phyloP scores from a whole-genome alignment of 2,113 vertebrate species.

The Isurus oxyrinchus region DNA sequence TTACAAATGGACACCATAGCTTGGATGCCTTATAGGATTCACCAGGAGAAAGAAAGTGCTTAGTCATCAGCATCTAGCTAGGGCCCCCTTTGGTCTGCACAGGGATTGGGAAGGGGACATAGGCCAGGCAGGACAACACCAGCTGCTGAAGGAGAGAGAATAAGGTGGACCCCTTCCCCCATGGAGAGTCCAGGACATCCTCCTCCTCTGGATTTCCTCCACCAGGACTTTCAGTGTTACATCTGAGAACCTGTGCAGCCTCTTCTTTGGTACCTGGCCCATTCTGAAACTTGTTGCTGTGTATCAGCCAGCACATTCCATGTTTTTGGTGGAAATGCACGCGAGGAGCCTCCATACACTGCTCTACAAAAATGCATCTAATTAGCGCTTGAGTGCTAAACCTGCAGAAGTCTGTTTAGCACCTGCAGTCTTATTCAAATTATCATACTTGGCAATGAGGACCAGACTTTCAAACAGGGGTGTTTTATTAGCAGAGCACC shows the following conservation, averaged over 20 bases:
- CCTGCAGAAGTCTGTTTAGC: too few species aligned
- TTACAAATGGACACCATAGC: background rate
- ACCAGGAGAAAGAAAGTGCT: too few species aligned
- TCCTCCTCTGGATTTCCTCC: background rate
- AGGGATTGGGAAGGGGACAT: background rate
- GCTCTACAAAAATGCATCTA: background rate
- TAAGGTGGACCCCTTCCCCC: too few species aligned
- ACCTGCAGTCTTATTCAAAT: background rate
- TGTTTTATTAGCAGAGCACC: background rate
- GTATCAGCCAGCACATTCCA: background rate
- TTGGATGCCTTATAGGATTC: too few species aligned
- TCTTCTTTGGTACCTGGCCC: background rate
- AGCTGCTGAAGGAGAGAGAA: background rate
- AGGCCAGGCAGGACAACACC: background rate
- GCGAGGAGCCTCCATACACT: background rate
- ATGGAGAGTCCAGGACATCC: background rate
- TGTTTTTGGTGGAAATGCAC: background rate
- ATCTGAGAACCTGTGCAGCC: background rate
- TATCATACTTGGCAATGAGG: background rate
- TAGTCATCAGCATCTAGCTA: too few species aligned
- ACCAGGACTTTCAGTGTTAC: background rate
- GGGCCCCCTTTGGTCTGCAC: background rate
- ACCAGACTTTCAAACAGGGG: background rate
- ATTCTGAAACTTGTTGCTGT: background rate
- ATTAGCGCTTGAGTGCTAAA: background rate